phyloP scores from a whole-genome alignment of 2,888 invertebrate genomes.

The Malachius bipustulatus region DNA sequence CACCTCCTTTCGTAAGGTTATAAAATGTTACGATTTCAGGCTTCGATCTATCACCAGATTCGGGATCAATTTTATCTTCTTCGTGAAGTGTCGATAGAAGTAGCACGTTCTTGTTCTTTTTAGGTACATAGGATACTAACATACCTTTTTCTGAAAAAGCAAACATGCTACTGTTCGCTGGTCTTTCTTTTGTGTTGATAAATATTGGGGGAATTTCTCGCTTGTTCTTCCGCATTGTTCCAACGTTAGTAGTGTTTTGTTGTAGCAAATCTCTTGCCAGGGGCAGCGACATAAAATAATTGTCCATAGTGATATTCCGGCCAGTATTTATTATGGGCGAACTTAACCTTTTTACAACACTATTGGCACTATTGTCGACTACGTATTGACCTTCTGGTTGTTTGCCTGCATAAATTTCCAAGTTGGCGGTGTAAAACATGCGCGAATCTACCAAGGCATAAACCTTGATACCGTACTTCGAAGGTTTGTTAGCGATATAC shows the following conservation, averaged over 20 bases:
- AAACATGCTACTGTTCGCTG: constrained; percentile 7
- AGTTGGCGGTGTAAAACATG: constrained; percentile 16
- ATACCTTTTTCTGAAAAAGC: constrained; percentile 3
- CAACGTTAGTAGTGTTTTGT: constrained; percentile 14
- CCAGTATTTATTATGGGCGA: constrained; percentile 12
- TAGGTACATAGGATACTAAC: constrained; percentile 20
- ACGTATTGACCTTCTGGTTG: constrained; percentile 17
- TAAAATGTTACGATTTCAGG: constrained; percentile 21
- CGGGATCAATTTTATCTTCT: constrained; percentile 17
- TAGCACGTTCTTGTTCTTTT: constrained; percentile 20
- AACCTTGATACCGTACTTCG: constrained; percentile 21
- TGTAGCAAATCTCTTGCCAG: constrained; percentile 15
- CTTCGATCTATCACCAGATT: constrained; percentile 14
- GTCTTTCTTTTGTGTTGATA: constrained; percentile 1
- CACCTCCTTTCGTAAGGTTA: constrained; percentile 19
- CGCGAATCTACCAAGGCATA: constrained; percentile 18
- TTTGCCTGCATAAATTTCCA: constrained; percentile 18
- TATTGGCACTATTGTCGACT: constrained; percentile 6
- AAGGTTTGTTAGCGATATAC: constrained; percentile 24
- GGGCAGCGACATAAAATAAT: constrained; percentile 15
- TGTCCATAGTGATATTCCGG: constrained; percentile 16
- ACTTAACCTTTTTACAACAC: constrained; percentile 12
- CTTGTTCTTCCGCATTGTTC: constrained; percentile 17
- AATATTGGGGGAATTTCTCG: constrained; percentile 12
- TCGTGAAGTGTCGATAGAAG: constrained; percentile 20